Conservation (phyloP, 2,797 vertebrate genomes). For the Bovichtus diacanthus region DNA sequence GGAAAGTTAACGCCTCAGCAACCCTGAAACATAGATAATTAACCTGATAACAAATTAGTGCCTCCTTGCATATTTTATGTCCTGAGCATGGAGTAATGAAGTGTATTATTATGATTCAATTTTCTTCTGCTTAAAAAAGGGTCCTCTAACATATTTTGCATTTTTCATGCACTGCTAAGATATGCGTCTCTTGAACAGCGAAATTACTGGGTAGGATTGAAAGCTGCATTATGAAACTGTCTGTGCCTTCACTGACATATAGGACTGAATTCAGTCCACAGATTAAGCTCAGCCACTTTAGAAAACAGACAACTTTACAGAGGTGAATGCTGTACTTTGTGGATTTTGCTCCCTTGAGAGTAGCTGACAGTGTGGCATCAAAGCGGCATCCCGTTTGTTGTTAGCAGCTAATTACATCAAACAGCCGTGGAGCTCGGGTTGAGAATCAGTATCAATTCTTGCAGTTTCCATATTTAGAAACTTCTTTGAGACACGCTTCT, state of each 20-base stretch:
- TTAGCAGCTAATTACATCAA: constrained; percentile 81
- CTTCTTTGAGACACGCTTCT: constrained; percentile 61
- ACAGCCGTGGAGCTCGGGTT: constrained; percentile 57
- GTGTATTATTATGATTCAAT: constrained; percentile 67
- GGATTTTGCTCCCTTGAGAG: constrained; percentile 58
- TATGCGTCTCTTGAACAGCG: constrained; percentile 39
- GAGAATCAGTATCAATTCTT: constrained; percentile 52
- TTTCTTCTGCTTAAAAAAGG: constrained; percentile 62
- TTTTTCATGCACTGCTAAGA: constrained; percentile 64
- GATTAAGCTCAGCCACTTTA: constrained; percentile 35
- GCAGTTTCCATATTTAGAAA: constrained; percentile 71
- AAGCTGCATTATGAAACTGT: constrained; percentile 13
- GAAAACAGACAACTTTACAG: constrained; percentile 61
- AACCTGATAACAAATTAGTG: constrained; percentile 81
- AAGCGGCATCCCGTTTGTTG: constrained; percentile 70
- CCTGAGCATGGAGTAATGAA: constrained; percentile 76
- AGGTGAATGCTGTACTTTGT: constrained; percentile 58
- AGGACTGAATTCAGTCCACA: constrained; percentile 30
- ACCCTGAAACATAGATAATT: constrained; percentile 82
- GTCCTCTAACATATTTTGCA: constrained; percentile 65
- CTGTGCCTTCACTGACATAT: constrained; percentile 19
- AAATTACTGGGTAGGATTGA: constrained; percentile 30
- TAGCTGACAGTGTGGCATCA: constrained; percentile 70
- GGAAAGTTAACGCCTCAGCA: constrained; percentile 76
- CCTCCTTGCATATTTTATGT: constrained; percentile 80